phyloP scores from a whole-genome alignment of 1,140 invertebrate species.

The Drosophila dunni region DNA sequence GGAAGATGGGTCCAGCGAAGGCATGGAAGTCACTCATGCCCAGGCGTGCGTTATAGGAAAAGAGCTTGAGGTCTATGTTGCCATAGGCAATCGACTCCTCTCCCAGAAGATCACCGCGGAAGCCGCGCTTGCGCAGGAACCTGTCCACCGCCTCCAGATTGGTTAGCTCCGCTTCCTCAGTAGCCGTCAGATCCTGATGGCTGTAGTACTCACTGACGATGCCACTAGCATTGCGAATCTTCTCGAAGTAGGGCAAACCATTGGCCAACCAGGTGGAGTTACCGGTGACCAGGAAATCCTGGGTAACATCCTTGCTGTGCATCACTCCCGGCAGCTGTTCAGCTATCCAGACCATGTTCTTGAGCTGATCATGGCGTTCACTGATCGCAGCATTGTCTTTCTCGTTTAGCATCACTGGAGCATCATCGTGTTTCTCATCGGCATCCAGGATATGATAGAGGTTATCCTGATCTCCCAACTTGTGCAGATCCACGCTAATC shows the following conservation, averaged over 20 bases:
- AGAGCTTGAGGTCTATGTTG: conserved; percentile 83
- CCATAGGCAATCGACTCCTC: conserved; percentile 82
- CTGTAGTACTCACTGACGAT: conserved; percentile 84
- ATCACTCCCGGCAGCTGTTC: conserved; percentile 93
- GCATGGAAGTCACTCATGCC: conserved; percentile 80
- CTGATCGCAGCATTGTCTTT: conserved; percentile 74
- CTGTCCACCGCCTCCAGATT: conserved; percentile 74
- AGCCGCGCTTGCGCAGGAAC: conserved; percentile 72
- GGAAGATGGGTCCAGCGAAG: conserved; percentile 80
- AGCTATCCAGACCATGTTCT: conserved; percentile 90
- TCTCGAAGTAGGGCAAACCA: conserved; percentile 91
- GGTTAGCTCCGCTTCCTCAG: conserved; percentile 68
- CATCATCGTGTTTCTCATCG: conserved; percentile 83
- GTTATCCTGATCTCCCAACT: conserved; percentile 69
- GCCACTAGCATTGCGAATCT: conserved; percentile 84
- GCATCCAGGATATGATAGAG: conserved; percentile 61
- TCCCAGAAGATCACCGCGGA: conserved; percentile 80
- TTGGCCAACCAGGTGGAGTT: conserved; percentile 91
- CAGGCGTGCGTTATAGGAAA: conserved; percentile 75
- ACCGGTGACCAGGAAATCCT: conserved; percentile 86
- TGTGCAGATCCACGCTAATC: conserved; percentile 92
- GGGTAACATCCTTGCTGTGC: conserved; percentile 89
- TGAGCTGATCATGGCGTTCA: conserved; percentile 84
- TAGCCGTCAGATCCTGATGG: conserved; percentile 86
- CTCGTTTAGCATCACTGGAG: conserved; percentile 85